Base-by-base conservation (phyloP, 2,888 invertebrate genomes). In the Standfussiana lucernea region DNA sequence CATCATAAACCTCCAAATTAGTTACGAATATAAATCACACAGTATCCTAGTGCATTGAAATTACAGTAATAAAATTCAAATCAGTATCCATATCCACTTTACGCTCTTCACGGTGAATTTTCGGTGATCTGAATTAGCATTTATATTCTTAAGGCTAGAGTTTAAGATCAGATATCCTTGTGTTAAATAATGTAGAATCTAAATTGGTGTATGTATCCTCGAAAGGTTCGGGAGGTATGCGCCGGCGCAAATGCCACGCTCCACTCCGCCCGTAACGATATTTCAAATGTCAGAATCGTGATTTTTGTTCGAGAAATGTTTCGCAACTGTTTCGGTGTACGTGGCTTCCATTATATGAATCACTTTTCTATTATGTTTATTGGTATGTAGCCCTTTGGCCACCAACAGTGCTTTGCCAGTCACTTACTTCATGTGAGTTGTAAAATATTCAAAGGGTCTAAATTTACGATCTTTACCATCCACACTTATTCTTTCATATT, bases 201-300 rank as follows among this genome's bases (percentile, higher is more conserved):
- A 86, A 84, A 86, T 86, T 79, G 70, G 82, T 80, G 81, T 88
- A 85, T 81, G 81, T 88, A 86, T 87, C 86, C 88, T 87, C 88
- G 86, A 90, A 91, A 92, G 91, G 89, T 91, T 90, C 89, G 79
- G 86, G 70, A 83, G 93, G 95, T 92, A 95, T 95, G 94, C 92
- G 91, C 91, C 72, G 87, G 90, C 92, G 92, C 92, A 95, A 96
- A 96, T 95, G 95, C 94, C 96, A 94, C 89, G 94, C 92, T 93
- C 94, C 88, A 91, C 92, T 90, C 94, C 93, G 91, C 94, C 94
- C 91, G 93, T 90, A 93, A 93, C 93, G 90, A 91, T 95, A 94
- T 93, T 92, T 91, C 90, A 96, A 96, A 96, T 96, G 96, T 96
- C 96, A 95, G 93, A 93, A 93, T 96, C 96, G 96, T 96, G 96